Evolutionary conservation across 2,888 invertebrate species (phyloP).

Genomic region (Nephrocerus scutellatus): DNA sequence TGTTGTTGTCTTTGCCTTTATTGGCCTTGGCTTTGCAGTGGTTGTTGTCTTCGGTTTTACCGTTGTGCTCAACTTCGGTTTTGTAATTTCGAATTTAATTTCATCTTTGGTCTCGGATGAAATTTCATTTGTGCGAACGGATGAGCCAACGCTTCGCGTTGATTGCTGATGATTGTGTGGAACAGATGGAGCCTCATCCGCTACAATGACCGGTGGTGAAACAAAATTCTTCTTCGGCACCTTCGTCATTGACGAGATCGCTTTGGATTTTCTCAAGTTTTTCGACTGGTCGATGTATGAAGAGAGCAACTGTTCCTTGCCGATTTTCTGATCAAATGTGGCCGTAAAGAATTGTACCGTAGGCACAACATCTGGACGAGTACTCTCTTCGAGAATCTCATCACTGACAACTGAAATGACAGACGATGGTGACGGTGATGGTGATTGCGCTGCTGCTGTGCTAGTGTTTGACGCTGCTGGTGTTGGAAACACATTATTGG

Average conservation of each 20-base stretch:
- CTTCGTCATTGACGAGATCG: slow-evolving; percentile 8
- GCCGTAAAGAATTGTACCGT: slow-evolving; percentile 55
- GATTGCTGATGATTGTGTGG: slow-evolving; percentile 38
- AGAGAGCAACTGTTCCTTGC: slow-evolving; percentile 38
- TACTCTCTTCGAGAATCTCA: slow-evolving; percentile 50
- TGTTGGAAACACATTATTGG: slow-evolving; percentile 7
- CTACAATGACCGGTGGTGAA: slow-evolving; percentile 19
- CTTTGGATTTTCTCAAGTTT: slow-evolving; percentile 31
- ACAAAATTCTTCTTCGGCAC: slow-evolving; percentile 17
- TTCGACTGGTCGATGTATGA: slow-evolving; percentile 39
- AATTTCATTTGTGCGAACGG: slow-evolving; percentile 41
- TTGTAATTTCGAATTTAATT: slow-evolving; percentile 41
- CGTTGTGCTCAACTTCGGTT: slow-evolving; percentile 44
- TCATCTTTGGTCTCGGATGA: slow-evolving; percentile 34
- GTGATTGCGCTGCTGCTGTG: slow-evolving; percentile 37
- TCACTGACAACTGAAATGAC: too few species aligned
- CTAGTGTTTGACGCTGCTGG: slow-evolving; percentile 37
- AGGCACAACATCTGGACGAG: slow-evolving; percentile 47
- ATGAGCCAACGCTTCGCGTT: slow-evolving; percentile 41
- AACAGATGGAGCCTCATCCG: slow-evolving; percentile 6
- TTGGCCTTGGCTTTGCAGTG: slow-evolving; percentile 43
- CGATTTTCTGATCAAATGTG: slow-evolving; percentile 38
- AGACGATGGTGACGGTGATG: too few species aligned
- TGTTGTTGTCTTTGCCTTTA: slow-evolving; percentile 51
- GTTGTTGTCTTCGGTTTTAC: slow-evolving; percentile 31